Evolutionary conservation across 2,888 invertebrate species (phyloP), one percentile per base, ranked within the genome.

Genomic region (Orthosia cruda): DNA sequence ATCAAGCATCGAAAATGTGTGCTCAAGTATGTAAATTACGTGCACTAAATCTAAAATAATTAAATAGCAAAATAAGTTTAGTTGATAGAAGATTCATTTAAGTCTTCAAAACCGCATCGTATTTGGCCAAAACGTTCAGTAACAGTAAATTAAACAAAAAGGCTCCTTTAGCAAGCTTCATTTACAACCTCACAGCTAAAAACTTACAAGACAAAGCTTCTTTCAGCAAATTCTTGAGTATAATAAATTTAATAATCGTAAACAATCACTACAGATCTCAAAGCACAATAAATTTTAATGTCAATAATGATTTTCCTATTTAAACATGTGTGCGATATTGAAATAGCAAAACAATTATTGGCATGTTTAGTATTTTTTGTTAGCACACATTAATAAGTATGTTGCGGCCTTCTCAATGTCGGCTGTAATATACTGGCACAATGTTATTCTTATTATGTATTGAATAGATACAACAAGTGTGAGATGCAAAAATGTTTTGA

Each of bases 391-490:
- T n/a, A n/a, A n/a, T 49, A 58, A 12, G 54, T 59, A 49, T 23
- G 54, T 47, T 45, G 26, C 74, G 71, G 62, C 71, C 80, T 83
- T 82, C 65, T 71, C 80, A 79, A 73, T 73, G 73, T 20, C 83
- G 58, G 26, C 65, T 71, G 68, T 55, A 40, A 64, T 52, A 63
- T 55, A 68, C 67, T 50, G 59, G 45, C 49, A 69, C 40, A 65
- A 40, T 58, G 69, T 61, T 32, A 32, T 32, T 32, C 7, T 62
- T 81, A 57, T 71, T 70, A 71, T 52, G 52, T 81, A 67, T 64
- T 40, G 26, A 52, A 58, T 40, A 20, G 47, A 71, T 67, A 67
- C 59, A 81, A 49, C 40, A 81, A 52, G 12, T 64, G n/a, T 70
- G 62, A 32, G 45, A 66, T 45, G n/a, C 20, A 61, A 61, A 61